These are phyloP conservation scores for Toxotes chatareus DNA, from an alignment of 2,113 vertebrate species.

Conservation along the genomic window DNA sequence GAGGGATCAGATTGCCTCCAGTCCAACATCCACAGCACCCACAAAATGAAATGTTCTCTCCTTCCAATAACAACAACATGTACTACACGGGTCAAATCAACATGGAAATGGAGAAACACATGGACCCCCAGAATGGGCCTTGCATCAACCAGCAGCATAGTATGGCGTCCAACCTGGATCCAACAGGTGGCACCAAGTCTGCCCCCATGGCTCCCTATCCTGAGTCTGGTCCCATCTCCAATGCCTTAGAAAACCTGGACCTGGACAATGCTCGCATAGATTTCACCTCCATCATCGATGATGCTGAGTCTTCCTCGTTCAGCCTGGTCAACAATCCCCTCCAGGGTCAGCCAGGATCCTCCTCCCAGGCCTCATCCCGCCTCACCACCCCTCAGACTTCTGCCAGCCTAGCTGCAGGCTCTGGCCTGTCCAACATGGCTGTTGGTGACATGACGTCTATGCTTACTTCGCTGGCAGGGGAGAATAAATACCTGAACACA, in stretches of 20 bases:
- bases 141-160: conserved; percentile 83
- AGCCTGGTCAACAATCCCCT: conserved; percentile 80
- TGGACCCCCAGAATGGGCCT: conserved; percentile 73
- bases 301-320: conserved; percentile 86
- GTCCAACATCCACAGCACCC: conserved; percentile 77
- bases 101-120: conserved; percentile 82
- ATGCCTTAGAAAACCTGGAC: conserved; percentile 94
- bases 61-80: conserved; percentile 73
- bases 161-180: conserved; percentile 73
- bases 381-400: conserved; percentile 84
- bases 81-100: conserved; percentile 86
- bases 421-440: conserved; percentile 93
- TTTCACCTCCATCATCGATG: conserved; percentile 96
- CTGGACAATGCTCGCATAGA: conserved; percentile 97
- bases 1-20: conserved; percentile 81
- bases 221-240: conserved; percentile 87
- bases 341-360: conserved; percentile 75
- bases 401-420: conserved; percentile 78
- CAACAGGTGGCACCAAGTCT: conserved; percentile 77
- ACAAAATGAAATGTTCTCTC: conserved; percentile 78
- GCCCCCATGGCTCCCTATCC: conserved; percentile 83
- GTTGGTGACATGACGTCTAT: conserved; percentile 97
- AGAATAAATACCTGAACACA: conserved; percentile 95
- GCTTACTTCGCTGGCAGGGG: conserved; percentile 93
- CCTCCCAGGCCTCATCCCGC: conserved; percentile 84